Percentiles rank a stretch among this genome's conserved stretches.
phyloP scores from a whole-genome alignment of 2,888 invertebrate species.

The Napeogenes sylphis region DNA sequence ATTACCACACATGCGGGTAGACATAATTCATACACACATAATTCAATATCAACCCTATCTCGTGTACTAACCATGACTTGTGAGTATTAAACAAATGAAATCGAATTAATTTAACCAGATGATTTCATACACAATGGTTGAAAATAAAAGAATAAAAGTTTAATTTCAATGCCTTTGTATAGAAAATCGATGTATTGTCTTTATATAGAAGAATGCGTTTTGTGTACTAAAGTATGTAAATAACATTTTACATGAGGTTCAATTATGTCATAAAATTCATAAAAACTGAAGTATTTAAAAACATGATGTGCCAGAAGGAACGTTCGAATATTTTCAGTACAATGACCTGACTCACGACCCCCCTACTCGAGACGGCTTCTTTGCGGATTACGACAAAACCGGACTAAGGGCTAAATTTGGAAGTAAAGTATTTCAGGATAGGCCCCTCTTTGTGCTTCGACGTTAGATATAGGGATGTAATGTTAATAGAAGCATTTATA shows the following conservation, averaged over 20 bases:
- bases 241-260: no score
- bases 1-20: constrained; percentile 56
- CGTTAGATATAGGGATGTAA: background rate
- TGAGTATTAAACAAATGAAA: constrained; percentile 3
- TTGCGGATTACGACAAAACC: constrained; percentile 39
- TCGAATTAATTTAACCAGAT: no score
- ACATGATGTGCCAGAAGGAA: constrained; percentile 12
- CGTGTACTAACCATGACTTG: constrained; percentile 38
- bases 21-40: constrained; percentile 27
- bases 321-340: constrained; percentile 36
- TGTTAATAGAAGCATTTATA: no score
- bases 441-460: background rate
- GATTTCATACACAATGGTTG: no score
- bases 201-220: no score
- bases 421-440: constrained; percentile 25
- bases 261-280: no score
- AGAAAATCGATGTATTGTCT: no score
- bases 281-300: no score
- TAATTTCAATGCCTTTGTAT: no score
- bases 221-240: no score
- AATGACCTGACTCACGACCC: constrained; percentile 40
- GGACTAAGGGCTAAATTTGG: constrained; percentile 33
- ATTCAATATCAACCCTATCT: constrained; percentile 33
- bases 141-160: no score
- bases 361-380: constrained; percentile 39